phyloP scores from a whole-genome alignment of 2,888 invertebrate genomes.

The Leistus spinibarbis region DNA sequence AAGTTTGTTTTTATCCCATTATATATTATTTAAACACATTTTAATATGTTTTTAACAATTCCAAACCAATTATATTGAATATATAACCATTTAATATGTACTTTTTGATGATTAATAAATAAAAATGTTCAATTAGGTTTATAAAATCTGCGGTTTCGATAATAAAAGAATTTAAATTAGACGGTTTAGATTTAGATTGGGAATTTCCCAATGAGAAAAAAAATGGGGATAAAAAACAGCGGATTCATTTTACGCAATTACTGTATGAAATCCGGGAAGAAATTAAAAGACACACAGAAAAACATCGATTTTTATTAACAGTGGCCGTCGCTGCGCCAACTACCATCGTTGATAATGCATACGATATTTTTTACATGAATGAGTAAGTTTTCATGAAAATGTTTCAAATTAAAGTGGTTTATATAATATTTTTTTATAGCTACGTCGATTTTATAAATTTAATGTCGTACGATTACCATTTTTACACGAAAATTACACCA shows the following conservation, averaged over 20 bases:
- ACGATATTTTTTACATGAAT: conserved; percentile 79
- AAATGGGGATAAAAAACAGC: conserved; percentile 60
- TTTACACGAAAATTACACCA: conserved; percentile 74
- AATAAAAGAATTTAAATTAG: conserved; percentile 63
- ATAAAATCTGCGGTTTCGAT: conserved; percentile 60
- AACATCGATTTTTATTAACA: conserved; percentile 67
- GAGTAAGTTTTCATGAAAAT: conserved; percentile 57
- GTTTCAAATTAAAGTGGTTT: not conserved
- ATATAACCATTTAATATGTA: no score
- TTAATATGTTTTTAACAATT: no score
- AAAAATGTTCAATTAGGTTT: conserved; percentile 56
- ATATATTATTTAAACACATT: no score
- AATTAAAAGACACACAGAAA: conserved; percentile 63
- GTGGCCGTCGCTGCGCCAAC: conserved; percentile 82
- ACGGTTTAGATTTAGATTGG: conserved; percentile 84
- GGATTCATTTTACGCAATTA: conserved; percentile 76
- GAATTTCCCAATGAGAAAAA: conserved; percentile 77
- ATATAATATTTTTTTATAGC: conserved; percentile 51
- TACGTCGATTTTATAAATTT: conserved; percentile 83
- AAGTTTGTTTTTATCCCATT: no score
- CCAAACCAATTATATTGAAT: no score
- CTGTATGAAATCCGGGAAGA: conserved; percentile 74
- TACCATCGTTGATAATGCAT: conserved; percentile 75
- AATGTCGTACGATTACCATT: conserved; percentile 93
- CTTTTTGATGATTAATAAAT: no score